A percentile compares a stretch with the other conserved stretches of the same genome.
Conservation (phyloP, 2,888 invertebrate species). For the Caenorhabditis sulstoni region DNA sequence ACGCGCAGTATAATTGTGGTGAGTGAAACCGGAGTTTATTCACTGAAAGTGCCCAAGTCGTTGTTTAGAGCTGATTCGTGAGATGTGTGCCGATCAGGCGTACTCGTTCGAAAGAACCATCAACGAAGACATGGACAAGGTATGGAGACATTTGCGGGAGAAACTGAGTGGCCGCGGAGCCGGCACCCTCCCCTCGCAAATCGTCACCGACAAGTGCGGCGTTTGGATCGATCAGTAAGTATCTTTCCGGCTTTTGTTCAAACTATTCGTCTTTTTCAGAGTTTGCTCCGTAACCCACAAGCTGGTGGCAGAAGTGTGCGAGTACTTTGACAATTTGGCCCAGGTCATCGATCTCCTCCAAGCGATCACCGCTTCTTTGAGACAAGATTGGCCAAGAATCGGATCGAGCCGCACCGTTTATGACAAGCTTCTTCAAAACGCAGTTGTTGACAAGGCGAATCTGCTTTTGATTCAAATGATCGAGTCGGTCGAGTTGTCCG, state of each 20-base stretch:
- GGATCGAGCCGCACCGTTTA: constrained; percentile 62
- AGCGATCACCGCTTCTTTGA: constrained; percentile 69
- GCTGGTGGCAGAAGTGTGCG: constrained; percentile 71
- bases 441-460: constrained; percentile 63
- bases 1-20: constrained; percentile 64
- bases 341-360: constrained; percentile 75
- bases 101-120: constrained; percentile 63
- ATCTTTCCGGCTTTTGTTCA: no score
- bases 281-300: constrained; percentile 67
- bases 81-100: constrained; percentile 62
- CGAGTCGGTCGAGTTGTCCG: constrained; percentile 35
- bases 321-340: constrained; percentile 74
- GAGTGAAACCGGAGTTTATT: not conserved
- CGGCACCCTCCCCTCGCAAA: constrained; percentile 38
- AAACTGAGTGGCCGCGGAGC: constrained; percentile 47
- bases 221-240: constrained; percentile 53
- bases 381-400: constrained; percentile 72
- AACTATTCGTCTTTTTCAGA: constrained; percentile 66
- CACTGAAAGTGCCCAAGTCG: no score
- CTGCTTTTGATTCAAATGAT: constrained; percentile 45
- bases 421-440: constrained; percentile 57
- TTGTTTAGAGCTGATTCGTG: constrained; percentile 44
- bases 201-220: constrained; percentile 44
- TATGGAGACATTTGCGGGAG: constrained; percentile 57
- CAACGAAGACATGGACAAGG: constrained; percentile 59